phyloP scores from a whole-genome alignment of 2,888 invertebrate genomes.

The Neoscelio sp. region DNA sequence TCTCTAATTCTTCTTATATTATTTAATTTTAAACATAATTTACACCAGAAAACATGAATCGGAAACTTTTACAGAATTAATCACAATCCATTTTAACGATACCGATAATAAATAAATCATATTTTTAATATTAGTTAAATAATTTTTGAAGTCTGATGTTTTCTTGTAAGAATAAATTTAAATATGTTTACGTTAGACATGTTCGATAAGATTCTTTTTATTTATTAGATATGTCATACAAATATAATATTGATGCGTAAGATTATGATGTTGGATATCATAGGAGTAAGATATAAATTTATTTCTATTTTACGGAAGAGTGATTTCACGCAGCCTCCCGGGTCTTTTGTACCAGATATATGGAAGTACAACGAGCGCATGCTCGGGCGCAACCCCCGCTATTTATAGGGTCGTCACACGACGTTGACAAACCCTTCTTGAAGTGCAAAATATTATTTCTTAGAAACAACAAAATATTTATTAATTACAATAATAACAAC shows the following conservation, averaged over 20 bases:
- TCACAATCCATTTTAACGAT: too few relatives aligned
- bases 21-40: too few relatives aligned
- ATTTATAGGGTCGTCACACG: constrained; percentile 61
- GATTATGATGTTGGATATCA: constrained; percentile 16
- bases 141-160: too few relatives aligned
- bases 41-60: too few relatives aligned
- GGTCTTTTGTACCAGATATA: constrained; percentile 32
- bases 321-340: constrained; percentile 44
- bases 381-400: constrained; percentile 39
- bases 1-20: too few relatives aligned
- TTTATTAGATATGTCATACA: background rate
- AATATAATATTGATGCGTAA: too few relatives aligned
- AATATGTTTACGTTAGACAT: too few relatives aligned
- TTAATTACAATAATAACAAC: background rate
- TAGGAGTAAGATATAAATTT: constrained; percentile 26
- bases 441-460: constrained; percentile 11
- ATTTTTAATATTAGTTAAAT: too few relatives aligned
- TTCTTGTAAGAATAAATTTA: too few relatives aligned
- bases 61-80: too few relatives aligned
- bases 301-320: constrained; percentile 55
- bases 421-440: constrained; percentile 44
- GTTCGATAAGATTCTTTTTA: too few relatives aligned
- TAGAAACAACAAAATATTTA: background rate
- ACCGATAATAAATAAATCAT: too few relatives aligned
- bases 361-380: constrained; percentile 37